Conservation (phyloP, 35 echinoderm and acorn worm genomes). For the Eucidaris tribuloides region DNA sequence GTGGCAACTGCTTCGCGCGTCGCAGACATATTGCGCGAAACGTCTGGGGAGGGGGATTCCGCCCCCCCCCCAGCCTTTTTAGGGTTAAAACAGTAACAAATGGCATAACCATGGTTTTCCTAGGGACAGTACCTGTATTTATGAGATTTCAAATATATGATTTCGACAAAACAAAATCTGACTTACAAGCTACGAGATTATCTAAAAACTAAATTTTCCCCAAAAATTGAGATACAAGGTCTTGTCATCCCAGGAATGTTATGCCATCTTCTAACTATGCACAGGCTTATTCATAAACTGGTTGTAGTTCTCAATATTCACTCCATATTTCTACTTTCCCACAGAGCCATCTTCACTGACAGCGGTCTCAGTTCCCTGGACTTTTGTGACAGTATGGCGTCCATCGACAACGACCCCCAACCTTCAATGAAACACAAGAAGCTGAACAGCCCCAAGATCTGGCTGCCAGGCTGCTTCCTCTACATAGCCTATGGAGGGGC, state of each 20-base stretch:
- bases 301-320: not conserved
- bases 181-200: not conserved
- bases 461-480: slow-evolving; percentile 62
- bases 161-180: not conserved
- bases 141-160: not conserved
- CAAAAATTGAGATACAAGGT: no score
- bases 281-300: not conserved
- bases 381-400: slow-evolving; percentile 19
- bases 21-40: no score
- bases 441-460: slow-evolving; percentile 71
- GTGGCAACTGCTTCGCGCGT: no score
- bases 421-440: slow-evolving; percentile 56
- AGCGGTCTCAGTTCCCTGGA: slow-evolving; percentile 53
- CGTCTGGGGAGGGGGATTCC: no score
- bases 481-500: slow-evolving; percentile 68
- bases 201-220: not conserved
- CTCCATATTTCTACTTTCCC: not conserved
- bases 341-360: slow-evolving; percentile 11
- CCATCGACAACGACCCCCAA: not conserved
- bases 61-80: no score
- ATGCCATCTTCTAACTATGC: not conserved
- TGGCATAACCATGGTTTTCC: no score
- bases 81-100: no score
- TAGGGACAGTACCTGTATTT: not conserved
- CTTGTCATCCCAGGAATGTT: no score